Percentiles rank a stretch among this genome's conserved stretches.
phyloP scores from a whole-genome alignment of 53 echinoderm and acorn worm genomes.

The Echinometra lucunter region DNA sequence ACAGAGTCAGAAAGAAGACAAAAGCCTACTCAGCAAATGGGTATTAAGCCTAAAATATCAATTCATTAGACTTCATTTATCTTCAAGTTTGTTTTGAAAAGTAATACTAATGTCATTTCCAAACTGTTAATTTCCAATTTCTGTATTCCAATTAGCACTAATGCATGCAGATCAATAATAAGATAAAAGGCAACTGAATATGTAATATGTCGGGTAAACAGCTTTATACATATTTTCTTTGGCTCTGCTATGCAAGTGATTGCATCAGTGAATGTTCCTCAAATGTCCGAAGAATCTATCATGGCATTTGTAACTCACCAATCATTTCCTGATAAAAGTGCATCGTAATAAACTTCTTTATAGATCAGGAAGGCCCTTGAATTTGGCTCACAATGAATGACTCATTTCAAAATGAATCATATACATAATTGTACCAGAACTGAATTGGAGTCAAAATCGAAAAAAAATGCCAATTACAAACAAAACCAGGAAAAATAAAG shows the following conservation, averaged over 20 bases:
- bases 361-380: conserved; percentile 15
- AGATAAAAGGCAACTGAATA: no score
- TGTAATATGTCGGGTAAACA: no score
- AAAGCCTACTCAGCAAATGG: not conserved
- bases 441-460: no score
- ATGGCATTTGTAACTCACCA: not conserved
- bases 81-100: no score
- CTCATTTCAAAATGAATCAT: not conserved
- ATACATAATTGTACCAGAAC: not conserved
- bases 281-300: not conserved
- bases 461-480: no score
- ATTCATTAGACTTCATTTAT: not conserved
- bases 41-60: not conserved
- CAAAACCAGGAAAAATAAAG: not conserved
- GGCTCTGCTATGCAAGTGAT: not conserved
- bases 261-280: not conserved
- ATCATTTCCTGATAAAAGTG: not conserved
- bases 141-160: no score
- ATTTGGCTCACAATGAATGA: not conserved
- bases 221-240: no score
- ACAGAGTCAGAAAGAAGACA: not conserved
- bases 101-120: no score
- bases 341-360: not conserved
- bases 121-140: no score
- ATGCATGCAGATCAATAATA: no score